Evolutionary conservation across 2,888 invertebrate genomes (phyloP), one percentile per base, ranked within the genome.

Genomic region (Tipula vernalis): DNA sequence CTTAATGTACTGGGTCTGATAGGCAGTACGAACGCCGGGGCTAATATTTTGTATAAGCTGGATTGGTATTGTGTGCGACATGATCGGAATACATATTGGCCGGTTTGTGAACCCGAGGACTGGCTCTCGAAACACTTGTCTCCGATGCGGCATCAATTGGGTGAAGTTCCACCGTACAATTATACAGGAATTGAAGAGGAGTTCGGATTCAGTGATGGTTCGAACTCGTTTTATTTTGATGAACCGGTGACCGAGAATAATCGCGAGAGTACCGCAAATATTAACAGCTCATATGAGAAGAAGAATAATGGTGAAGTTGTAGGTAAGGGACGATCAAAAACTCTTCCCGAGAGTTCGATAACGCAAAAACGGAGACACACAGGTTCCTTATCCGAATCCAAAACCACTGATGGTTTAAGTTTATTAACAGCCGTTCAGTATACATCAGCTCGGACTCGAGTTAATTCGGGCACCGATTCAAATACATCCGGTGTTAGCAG

Each of bases 1-100:
- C 96, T 97, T 91, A 97, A 97, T 90, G 95, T 95, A 5, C 92
- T 98, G n/a, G 96, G 97, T 39, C 93, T 98, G 44, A 94, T 98
- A 85, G 96, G 96, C 0, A 96, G 96, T 87, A 98, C 97, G 0
- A 94, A 94, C 88, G 94, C 95, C 87, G 98, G 98, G 4, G 97
- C 97, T 0, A 96, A 97, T 90, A 91, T 95, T 86, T 92, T 98
- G 3, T 93, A 94, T 85, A 94, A 96, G 90, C 18, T 86, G 5
- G 96, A 95, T 89, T 96, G 96, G 96, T 91, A 95, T 87, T 94
- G 95, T 89, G 95, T 96, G 5, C 92, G 96, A 87, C 96, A 96
- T 89, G 95, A 96, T 88, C 93, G 96, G 85, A 94, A 95, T 90
- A 95, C 96, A 88, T 93, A 94, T 89, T 96, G 96, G 94, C 96